Conservation (phyloP, 2,113 vertebrate species). For the Notarius quadriscutis region DNA sequence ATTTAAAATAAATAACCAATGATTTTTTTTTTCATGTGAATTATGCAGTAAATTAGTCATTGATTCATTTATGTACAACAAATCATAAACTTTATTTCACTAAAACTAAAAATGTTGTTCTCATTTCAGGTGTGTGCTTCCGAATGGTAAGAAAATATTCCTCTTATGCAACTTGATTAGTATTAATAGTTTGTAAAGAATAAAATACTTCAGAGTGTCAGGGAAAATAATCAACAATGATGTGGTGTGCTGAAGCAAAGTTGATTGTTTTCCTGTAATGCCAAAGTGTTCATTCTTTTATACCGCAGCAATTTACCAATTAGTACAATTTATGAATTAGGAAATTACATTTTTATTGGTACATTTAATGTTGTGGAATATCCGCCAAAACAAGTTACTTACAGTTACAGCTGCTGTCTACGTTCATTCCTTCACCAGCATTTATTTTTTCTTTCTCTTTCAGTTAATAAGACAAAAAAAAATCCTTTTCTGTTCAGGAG, state of each 20-base stretch:
- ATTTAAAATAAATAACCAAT: background rate
- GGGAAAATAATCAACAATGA: background rate
- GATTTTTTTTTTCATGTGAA: background rate
- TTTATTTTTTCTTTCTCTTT: background rate
- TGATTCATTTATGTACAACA: background rate
- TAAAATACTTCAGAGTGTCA: background rate
- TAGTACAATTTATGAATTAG: background rate
- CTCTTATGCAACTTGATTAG: background rate
- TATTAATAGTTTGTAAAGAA: background rate
- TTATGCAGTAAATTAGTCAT: background rate
- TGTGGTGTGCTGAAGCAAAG: background rate
- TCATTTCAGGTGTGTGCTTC: constrained; percentile 85
- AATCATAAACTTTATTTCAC: background rate
- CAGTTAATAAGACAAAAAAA: background rate
- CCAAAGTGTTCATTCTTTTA: background rate
- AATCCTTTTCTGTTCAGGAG: background rate
- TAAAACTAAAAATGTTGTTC: constrained; percentile 47
- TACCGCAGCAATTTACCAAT: background rate
- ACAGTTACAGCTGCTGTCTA: background rate
- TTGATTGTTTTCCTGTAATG: background rate
- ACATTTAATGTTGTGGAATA: background rate
- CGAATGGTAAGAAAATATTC: constrained; percentile 84
- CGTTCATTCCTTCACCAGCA: background rate
- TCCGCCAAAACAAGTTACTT: background rate
- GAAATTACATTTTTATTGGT: background rate